phyloP scores from a whole-genome alignment of 2,797 vertebrate species.

The Scolopax bukidnonensis region DNA sequence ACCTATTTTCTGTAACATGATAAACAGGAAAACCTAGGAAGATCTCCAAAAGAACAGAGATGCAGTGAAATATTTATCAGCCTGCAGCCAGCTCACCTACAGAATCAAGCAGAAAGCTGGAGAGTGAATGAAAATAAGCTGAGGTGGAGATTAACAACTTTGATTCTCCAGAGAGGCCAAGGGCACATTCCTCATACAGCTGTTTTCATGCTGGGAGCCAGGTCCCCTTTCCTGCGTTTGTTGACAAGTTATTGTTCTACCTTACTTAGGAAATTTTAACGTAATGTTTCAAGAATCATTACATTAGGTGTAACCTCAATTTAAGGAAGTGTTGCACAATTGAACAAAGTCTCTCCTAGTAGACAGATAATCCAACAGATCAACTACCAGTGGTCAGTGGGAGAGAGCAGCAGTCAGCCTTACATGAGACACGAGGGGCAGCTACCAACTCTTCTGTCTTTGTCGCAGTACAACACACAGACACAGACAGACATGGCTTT shows the following conservation, averaged over 20 bases:
- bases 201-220: slow-evolving; percentile 8
- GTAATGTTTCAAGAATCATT: background rate
- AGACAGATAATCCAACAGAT: slow-evolving; percentile 13
- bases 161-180: slow-evolving; percentile 3
- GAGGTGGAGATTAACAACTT: background rate
- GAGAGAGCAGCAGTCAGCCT: background rate
- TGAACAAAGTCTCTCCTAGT: slow-evolving; percentile 1
- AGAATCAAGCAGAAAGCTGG: background rate
- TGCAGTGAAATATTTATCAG: background rate
- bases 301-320: slow-evolving; percentile 33
- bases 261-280: slow-evolving; percentile 57
- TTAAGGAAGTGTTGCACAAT: slow-evolving; percentile 30
- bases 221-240: slow-evolving; percentile 58
- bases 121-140: background rate
- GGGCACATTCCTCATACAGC: slow-evolving; percentile 28
- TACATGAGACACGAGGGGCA: background rate
- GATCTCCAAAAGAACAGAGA: background rate
- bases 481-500: background rate
- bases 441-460: background rate
- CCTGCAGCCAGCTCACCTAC: background rate
- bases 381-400: background rate
- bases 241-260: slow-evolving; percentile 64
- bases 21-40: background rate
- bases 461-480: background rate
- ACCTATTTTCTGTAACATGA: background rate